phyloP scores from a whole-genome alignment of 2,797 vertebrate species.

The Acanthornis magna region DNA sequence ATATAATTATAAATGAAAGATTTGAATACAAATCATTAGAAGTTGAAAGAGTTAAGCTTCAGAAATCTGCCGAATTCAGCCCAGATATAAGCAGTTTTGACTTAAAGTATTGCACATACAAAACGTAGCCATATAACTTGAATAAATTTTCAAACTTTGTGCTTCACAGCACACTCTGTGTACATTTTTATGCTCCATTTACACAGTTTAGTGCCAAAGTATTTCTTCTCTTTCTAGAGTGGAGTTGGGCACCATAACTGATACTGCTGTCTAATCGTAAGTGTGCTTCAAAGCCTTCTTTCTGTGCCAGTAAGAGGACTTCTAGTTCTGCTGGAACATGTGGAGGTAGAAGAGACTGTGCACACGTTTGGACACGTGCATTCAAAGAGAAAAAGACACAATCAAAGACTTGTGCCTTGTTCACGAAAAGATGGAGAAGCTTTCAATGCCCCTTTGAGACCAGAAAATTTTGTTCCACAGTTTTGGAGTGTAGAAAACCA shows the following conservation, averaged over 20 bases:
- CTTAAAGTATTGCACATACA: background rate
- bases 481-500: background rate
- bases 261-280: background rate
- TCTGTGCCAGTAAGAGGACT: background rate
- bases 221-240: background rate
- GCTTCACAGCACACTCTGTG: background rate
- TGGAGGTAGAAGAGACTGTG: rapidly evolving
- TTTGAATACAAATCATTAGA: background rate
- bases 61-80: background rate
- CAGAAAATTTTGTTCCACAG: background rate
- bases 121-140: background rate
- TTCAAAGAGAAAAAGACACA: background rate
- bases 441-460: background rate
- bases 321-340: background rate
- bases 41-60: background rate
- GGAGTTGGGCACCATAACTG: background rate
- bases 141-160: background rate
- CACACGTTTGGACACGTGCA: rapidly evolving
- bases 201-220: background rate
- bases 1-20: background rate
- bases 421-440: background rate
- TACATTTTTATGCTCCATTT: background rate
- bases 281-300: background rate
- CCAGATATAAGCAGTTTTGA: background rate
- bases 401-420: background rate